phyloP scores from a whole-genome alignment of 2,888 invertebrate genomes.

The Volucella zonaria region DNA sequence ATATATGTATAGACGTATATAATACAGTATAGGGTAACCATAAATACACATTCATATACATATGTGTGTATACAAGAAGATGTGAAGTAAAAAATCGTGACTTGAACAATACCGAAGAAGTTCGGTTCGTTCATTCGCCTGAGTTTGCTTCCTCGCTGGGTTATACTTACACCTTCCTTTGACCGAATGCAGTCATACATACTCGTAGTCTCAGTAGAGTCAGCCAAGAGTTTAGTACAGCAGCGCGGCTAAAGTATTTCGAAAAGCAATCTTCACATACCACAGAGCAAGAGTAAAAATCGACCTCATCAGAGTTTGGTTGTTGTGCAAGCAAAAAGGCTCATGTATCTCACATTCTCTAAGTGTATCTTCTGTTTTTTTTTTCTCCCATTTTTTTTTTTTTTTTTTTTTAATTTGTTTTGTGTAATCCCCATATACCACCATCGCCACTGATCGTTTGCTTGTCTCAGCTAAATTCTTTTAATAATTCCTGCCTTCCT shows the following conservation, averaged over 20 bases:
- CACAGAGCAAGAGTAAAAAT: slow-evolving; percentile 60
- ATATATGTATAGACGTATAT: slow-evolving; percentile 21
- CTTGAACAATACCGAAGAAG: slow-evolving; percentile 81
- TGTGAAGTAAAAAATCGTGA: slow-evolving; percentile 79
- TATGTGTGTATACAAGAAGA: slow-evolving; percentile 48
- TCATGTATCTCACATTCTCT: slow-evolving; percentile 69
- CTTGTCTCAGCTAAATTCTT: slow-evolving; percentile 61
- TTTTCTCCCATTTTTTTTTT: background rate
- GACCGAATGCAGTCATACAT: slow-evolving; percentile 62
- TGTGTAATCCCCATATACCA: slow-evolving; percentile 64
- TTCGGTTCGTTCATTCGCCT: slow-evolving; percentile 76
- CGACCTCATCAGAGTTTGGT: slow-evolving; percentile 67
- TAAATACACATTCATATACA: slow-evolving; percentile 51
- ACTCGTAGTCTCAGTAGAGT: slow-evolving; percentile 7
- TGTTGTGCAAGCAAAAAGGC: slow-evolving; percentile 59
- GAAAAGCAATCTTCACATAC: slow-evolving; percentile 71
- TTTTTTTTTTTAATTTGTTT: slow-evolving; percentile 49
- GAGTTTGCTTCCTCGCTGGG: slow-evolving; percentile 21
- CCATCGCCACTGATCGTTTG: slow-evolving; percentile 2
- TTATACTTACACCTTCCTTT: slow-evolving; percentile 61
- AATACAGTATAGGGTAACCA: slow-evolving; percentile 46
- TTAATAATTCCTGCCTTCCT: slow-evolving; percentile 67
- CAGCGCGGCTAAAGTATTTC: slow-evolving; percentile 60
- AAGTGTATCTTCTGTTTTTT: slow-evolving; percentile 22
- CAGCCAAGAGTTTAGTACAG: slow-evolving; percentile 54